Percentiles rank a stretch among this genome's conserved stretches.
phyloP scores from a whole-genome alignment of 2,113 vertebrate genomes.

The Callocephalon fimbriatum region DNA sequence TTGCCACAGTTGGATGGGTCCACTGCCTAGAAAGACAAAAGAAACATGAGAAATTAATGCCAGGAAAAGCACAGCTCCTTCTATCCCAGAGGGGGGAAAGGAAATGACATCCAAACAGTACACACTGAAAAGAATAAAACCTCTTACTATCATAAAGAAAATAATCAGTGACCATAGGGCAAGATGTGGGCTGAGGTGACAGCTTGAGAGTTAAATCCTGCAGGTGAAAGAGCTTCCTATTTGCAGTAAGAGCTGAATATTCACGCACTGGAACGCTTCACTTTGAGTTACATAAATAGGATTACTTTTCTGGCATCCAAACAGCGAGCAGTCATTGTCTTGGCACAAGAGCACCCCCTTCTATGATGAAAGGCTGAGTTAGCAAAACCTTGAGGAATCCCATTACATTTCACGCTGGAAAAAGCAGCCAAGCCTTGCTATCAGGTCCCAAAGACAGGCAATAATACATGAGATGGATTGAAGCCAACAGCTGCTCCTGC shows the following conservation, averaged over 20 bases:
- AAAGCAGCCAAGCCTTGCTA: not conserved
- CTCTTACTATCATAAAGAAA: not conserved
- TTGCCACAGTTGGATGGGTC: conserved; percentile 99
- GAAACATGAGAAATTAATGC: not conserved
- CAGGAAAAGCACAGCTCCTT: not conserved
- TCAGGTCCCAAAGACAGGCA: not conserved
- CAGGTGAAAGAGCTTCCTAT: not conserved
- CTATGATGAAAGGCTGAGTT: not conserved
- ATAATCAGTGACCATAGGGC: not conserved
- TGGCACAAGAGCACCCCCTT: not conserved
- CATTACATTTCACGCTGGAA: not conserved
- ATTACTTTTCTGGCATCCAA: conserved; percentile 43
- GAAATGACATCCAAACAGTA: not conserved
- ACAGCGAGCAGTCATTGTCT: not conserved
- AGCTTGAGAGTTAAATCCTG: not conserved
- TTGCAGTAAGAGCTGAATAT: not conserved
- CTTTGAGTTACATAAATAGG: conserved; percentile 49
- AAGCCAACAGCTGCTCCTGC: not conserved
- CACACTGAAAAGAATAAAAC: not conserved
- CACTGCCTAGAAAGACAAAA: conserved; percentile 86
- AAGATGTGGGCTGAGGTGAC: not conserved
- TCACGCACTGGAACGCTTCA: not conserved
- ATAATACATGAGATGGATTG: not conserved
- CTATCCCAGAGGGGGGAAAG: fast-evolving
- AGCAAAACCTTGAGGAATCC: not conserved